Conservation (phyloP, 2,113 vertebrate species). For the Lycocorax pyrrhopterus region DNA sequence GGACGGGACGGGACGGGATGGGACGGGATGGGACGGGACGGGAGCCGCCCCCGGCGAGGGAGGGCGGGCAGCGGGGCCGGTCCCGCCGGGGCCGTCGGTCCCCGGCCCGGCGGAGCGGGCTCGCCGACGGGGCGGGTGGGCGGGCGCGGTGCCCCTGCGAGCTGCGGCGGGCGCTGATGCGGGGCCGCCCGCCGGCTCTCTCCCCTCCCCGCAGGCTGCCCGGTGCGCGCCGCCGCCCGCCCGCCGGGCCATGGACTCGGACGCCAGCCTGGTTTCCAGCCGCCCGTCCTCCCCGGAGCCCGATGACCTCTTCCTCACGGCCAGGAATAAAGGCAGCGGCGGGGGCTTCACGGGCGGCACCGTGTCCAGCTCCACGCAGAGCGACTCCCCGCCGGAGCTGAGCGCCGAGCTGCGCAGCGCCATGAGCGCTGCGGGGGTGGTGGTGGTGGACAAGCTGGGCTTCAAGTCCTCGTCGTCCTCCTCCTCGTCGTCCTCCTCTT, state of each 20-base stretch:
- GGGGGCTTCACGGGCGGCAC: constrained; percentile 75
- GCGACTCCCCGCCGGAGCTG: constrained; percentile 80
- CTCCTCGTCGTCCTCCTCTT: constrained; percentile 66
- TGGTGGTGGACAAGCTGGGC: constrained; percentile 71
- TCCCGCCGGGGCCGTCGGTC: too few species aligned
- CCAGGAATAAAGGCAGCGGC: constrained; percentile 82
- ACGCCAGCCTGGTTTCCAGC: constrained; percentile 92
- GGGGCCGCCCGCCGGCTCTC: not conserved
- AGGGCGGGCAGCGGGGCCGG: not conserved
- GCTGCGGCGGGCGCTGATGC: not conserved
- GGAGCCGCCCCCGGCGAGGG: not conserved
- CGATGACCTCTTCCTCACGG: constrained; percentile 86
- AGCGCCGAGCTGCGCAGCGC: constrained; percentile 79
- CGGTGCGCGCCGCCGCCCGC: not conserved
- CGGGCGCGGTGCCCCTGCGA: not conserved
- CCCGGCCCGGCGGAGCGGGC: not conserved
- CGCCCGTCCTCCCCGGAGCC: constrained; percentile 93
- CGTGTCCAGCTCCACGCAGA: constrained; percentile 84
- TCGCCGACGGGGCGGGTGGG: not conserved
- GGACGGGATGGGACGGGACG: not conserved
- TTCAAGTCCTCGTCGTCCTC: constrained; percentile 74
- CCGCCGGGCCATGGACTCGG: constrained; percentile 88
- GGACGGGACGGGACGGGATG: too few species aligned
- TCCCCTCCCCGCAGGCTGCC: constrained; percentile 26
- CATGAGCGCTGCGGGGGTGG: constrained; percentile 70